Base-by-base conservation (phyloP, 2,888 invertebrate genomes). In the Nezara viridula region DNA sequence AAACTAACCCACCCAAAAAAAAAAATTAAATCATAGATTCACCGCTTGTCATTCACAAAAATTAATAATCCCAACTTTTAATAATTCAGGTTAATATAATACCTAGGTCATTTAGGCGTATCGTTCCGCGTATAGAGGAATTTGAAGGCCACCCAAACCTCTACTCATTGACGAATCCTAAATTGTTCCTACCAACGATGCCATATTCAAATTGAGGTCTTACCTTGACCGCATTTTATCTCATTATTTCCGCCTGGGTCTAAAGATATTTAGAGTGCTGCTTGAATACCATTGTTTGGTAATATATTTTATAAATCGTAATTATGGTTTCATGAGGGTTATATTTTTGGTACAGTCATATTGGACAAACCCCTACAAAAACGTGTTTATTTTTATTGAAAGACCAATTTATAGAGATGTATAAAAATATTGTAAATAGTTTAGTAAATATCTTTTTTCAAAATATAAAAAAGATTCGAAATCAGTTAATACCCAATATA, bases 201-300 rank as follows among this genome's bases (percentile, higher is more conserved):
- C 32, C 32, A 32, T 32, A 73, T 73, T 32, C 66, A 73, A 73
- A 37, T 24, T 16, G n/a, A n/a, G n/a, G n/a, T n/a, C 19, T 73
- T 37, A 73, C 66, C 66, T 73, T 73, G 66, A 73, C 66, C 66
- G 16, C 66, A 73, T 73, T 73, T 73, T 19, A 73, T 9, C 7
- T 12, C 37, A 73, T 73, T 73, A 73, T 73, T 73, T 32, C 37
- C 37, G 21, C 32, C 21, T 10, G 21, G 5, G 66, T 21, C 24
- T 5, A n/a, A 10, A 27, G 16, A 55, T 55, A 55, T 55, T 3
- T 55, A 12, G 9, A 55, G 12, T 3, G n/a, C n/a, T 55, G 24
- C 24, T 24, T 52, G 52, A 21, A 55, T 55, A n/a, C 0, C 5
- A 10, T 44, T 10, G 44, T 44, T 44, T 44, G 44, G 44, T 44